Evolutionary conservation across 2,888 invertebrate genomes (phyloP).

Genomic region (Barypeithes pellucidus): DNA sequence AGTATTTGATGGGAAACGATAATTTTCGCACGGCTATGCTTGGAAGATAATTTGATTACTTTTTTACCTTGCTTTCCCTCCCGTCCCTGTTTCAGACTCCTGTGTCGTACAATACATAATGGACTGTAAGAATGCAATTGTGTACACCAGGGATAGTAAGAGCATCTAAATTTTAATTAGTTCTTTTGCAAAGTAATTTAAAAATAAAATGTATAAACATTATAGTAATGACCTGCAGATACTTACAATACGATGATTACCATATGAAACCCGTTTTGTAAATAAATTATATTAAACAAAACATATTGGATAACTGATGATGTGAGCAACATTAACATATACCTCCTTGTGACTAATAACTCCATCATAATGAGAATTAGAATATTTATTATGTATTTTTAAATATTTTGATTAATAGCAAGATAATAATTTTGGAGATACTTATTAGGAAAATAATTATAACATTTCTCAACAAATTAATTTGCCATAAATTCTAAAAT

Average conservation of each 20-base stretch:
- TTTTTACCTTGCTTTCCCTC: too few relatives aligned
- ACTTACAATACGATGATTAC: slow-evolving; percentile 14
- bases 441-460: background rate
- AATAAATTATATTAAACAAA: slow-evolving; percentile 23
- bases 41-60: too few relatives aligned
- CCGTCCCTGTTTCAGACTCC: too few relatives aligned
- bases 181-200: background rate
- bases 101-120: too few relatives aligned
- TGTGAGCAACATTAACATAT: slow-evolving; percentile 20
- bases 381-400: background rate
- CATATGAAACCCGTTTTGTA: slow-evolving; percentile 14
- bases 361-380: background rate
- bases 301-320: slow-evolving; percentile 23
- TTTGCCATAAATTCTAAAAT: too few relatives aligned
- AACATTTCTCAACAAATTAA: background rate
- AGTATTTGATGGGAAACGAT: too few relatives aligned
- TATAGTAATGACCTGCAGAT: background rate
- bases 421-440: background rate
- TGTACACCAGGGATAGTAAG: too few relatives aligned
- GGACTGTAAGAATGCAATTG: too few relatives aligned
- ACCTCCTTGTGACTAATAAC: slow-evolving; percentile 24
- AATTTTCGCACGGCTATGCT: too few relatives aligned
- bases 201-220: background rate
- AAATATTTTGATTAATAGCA: background rate
- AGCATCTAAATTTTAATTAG: background rate